phyloP scores from a whole-genome alignment of 2,888 invertebrate species.

The Cataglyphis altisquamis region DNA sequence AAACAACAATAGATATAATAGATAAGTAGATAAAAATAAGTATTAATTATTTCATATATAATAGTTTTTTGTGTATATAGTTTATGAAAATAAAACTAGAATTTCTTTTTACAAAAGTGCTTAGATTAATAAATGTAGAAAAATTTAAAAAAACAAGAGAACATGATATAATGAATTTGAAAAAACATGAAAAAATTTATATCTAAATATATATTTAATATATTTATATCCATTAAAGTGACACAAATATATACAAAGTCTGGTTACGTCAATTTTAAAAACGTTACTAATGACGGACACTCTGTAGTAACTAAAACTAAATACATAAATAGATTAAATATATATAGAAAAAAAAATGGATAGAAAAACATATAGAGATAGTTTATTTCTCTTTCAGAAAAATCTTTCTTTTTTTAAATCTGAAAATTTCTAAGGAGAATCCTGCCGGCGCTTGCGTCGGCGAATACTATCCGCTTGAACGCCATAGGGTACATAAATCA shows the following conservation, averaged over 20 bases:
- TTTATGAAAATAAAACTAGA: not conserved
- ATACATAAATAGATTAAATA: not conserved
- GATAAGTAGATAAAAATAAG: not conserved
- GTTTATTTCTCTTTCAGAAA: not conserved
- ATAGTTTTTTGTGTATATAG: not conserved
- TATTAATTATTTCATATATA: conserved; percentile 6
- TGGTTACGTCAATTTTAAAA: not conserved
- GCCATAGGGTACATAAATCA: conserved; percentile 33
- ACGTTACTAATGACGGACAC: not conserved
- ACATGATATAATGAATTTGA: not conserved
- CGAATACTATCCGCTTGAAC: conserved; percentile 31
- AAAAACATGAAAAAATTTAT: not conserved
- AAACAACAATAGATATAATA: not conserved
- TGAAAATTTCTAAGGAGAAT: conserved; percentile 12
- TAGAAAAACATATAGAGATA: not conserved
- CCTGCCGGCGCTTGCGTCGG: not conserved
- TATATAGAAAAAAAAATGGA: not conserved
- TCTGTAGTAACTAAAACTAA: not conserved
- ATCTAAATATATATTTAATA: not conserved
- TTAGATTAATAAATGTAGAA: not conserved
- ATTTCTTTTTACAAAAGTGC: not conserved
- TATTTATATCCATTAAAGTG: not conserved
- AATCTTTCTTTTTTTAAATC: not conserved
- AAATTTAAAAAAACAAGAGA: not conserved
- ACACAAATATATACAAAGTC: not conserved